Evolutionary conservation across 2,888 invertebrate species (phyloP), one percentile per base, ranked within the genome.

Genomic region (Caradrina kadenii): DNA sequence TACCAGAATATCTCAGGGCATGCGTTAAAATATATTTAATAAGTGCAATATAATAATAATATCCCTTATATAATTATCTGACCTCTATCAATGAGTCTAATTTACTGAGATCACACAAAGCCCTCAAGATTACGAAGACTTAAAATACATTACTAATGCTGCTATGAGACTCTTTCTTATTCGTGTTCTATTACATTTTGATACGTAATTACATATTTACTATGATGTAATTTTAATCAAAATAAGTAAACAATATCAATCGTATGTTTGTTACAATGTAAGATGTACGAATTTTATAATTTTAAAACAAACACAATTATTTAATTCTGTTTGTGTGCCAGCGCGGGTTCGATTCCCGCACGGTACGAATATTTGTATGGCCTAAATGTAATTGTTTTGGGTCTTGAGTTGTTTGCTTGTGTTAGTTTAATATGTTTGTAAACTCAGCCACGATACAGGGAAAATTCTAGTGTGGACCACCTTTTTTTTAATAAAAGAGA

Each of bases 41-140:
- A n/a, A 26, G 1, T 21, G 10, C n/a, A 45, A 75, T 50, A 8
- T 4, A 52, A 22, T 31, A 63, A 48, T n/a, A 59, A 52, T 35
- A 1, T 8, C 35, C 35, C 35, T 35, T 35, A 8, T 42, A 42
- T 42, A 15, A 19, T 53, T 17, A 50, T 22, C n/a, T 42, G 31
- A 10, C 63, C 7, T 45, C 10, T 35, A 45, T 19, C 6, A 42
- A 19, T 42, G 5, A 11, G 15, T 65, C 73, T 63, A 65, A 75
- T 68, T 77, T 75, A 65, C 48, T 31, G 4, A 50, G 21, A 42
- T 15, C 7, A 58, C 17, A 71, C 19, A 35, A 76, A 80, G 17
- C 63, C 39, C 22, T 50, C 10, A 50, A 45, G 54, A 73, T 53
- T 59, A 52, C 11, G 22, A 63, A 54, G 31, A 52, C n/a, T 58